Conservation (phyloP, 2,113 vertebrate species). For the Ardeotis arabs region DNA sequence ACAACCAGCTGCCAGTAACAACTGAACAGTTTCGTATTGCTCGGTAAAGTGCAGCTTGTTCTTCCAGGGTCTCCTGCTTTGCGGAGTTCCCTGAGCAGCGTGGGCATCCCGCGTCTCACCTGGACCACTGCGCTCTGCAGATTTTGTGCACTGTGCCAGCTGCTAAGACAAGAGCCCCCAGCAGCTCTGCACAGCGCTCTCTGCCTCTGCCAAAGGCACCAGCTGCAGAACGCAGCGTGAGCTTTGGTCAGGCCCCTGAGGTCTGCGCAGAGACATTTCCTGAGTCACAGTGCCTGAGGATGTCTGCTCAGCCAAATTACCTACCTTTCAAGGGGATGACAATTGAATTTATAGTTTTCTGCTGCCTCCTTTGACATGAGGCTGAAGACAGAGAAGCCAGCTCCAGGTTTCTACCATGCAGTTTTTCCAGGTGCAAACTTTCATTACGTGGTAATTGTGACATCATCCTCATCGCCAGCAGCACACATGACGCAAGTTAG, state of each 20-base stretch:
- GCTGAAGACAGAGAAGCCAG: neutral
- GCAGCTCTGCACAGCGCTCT: too few species aligned
- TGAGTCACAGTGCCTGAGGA: neutral
- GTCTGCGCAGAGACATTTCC: neutral
- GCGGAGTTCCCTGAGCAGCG: neutral
- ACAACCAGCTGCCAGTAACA: neutral
- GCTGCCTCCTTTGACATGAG: neutral
- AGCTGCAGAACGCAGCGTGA: rapidly evolving
- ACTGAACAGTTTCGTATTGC: neutral
- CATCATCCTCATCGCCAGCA: neutral
- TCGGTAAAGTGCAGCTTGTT: neutral
- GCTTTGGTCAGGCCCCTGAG: rapidly evolving
- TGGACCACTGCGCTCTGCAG: rapidly evolving
- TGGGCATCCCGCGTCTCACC: neutral
- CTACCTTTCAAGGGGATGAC: neutral
- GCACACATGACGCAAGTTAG: rapidly evolving
- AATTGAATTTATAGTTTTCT: neutral
- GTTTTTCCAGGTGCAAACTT: neutral
- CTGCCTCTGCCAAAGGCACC: neutral
- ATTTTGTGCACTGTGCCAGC: neutral
- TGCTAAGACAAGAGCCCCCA: neutral
- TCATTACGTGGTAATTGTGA: neutral
- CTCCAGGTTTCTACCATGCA: neutral
- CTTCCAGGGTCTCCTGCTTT: neutral
- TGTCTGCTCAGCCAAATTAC: neutral